Base-by-base conservation (phyloP, 2,113 vertebrate species). In the Dicaeum eximium region DNA sequence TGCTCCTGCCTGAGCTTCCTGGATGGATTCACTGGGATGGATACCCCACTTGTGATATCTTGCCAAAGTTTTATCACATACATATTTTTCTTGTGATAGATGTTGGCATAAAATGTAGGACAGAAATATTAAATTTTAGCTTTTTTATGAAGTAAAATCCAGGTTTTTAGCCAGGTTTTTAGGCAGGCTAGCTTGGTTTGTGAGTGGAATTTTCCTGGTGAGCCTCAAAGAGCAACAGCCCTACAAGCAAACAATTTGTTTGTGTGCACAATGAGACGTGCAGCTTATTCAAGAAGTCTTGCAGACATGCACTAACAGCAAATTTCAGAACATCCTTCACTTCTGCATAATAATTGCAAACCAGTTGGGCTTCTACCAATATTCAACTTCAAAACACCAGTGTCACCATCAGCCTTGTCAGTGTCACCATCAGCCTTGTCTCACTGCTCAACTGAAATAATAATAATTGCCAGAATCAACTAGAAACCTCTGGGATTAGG, bases 201-300 rank as follows among this genome's bases (percentile, higher is more conserved):
- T 66, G 23, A 85, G 17, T 1, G 11, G 30, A 70, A 22, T 66
- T 51, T 77, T 21, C 69, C 50, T 77, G 7, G 5, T 82, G n/a
- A 62, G 3, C 9, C 13, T 67, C 27, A 33, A 13, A 66, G 33
- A 42, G 10, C 35, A 81, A 42, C 3, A 90, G 6, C 7, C 7
- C 11, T 67, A 25, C 30, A 22, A 85, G 44, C 2, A 80, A 60
- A 1, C 5, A 50, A 2, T 24, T n/a, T 73, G 50, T 74, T 61
- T 44, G 51, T 9, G 13, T 27, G 30, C 24, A 44, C 0, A 2
- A 31, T 33, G 28, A 77, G 24, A n/a, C 0, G 1, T 42, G 18
- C 35, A 54, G 10, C 16, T 69, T 45, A 16, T 40, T 70, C 31
- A 45, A 61, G 45, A 87, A 48, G 11, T 60, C 65, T 35, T 79